Percentiles rank a stretch among this genome's conserved stretches.
Conservation (phyloP, 2,113 vertebrate genomes). For the Willisornis vidua region DNA sequence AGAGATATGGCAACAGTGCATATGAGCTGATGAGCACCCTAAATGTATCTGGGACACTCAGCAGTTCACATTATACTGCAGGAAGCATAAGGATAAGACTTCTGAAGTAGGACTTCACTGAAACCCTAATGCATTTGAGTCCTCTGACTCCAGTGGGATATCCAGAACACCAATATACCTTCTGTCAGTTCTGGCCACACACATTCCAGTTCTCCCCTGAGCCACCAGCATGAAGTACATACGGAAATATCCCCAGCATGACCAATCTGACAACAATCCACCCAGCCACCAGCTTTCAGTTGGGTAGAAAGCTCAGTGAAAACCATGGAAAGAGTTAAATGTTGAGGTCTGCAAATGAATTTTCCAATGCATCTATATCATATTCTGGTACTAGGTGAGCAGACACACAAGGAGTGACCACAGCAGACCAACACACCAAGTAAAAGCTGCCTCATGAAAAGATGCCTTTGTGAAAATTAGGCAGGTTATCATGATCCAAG, state of each 20-base stretch:
- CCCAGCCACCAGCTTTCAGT: accelerated
- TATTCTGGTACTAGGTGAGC: neutral
- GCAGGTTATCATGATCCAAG: neutral
- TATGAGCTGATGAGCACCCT: neutral
- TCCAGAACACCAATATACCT: neutral
- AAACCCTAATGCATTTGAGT: neutral
- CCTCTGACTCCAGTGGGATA: neutral
- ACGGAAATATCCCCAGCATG: neutral
- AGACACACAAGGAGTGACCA: neutral
- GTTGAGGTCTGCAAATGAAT: neutral
- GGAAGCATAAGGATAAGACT: neutral
- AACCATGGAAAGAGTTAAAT: neutral
- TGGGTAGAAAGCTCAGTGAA: neutral
- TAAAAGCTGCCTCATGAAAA: neutral
- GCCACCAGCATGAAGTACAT: neutral
- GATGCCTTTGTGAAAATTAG: neutral
- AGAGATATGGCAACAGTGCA: neutral
- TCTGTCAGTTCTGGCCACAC: neutral
- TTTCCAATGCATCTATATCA: neutral
- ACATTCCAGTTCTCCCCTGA: neutral
- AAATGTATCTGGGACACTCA: neutral
- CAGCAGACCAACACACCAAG: neutral
- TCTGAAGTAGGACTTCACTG: neutral
- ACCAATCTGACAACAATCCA: neutral
- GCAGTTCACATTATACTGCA: neutral